Base-by-base conservation (phyloP, 2,888 invertebrate genomes). In the Allophyes oxyacanthae region DNA sequence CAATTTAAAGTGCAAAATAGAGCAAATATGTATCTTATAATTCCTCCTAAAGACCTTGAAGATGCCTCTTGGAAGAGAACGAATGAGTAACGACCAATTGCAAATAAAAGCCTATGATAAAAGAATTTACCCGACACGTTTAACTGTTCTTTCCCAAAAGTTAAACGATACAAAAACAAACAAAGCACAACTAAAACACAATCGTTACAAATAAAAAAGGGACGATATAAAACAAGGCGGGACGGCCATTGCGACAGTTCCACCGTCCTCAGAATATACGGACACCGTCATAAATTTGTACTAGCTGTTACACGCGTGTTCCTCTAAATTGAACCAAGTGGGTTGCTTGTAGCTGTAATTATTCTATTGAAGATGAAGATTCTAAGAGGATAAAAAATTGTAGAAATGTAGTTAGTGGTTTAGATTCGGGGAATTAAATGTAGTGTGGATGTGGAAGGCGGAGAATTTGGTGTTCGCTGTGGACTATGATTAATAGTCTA, bases 241-340 rank as follows among this genome's bases (percentile, higher is more conserved):
- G 13, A 30, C 40, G 15, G 46, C 49, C 44, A 45, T 37, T 56
- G 50, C 50, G 56, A 40, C 41, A 43, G 25, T 33, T 15, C 10
- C 28, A 34, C 36, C 30, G 26, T 50, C n/a, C 40, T 49, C 11
- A 30, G 48, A 43, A 65, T 50, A 43, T 40, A 54, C 30, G 48
- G 32, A 59, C 54, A 65, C 67, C 67, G 54, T 67, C 60, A 71
- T 66, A 65, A 67, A 71, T 67, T 71, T 59, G 46, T 50, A 43
- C 32, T 33, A 26, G 13, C 32, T 44, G 60, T 65, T 51, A 66
- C 51, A 40, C 33, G 36, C 30, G 48, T 64, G 66, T 52, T 67
- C 37, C 43, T 51, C 61, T 51, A 71, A 71, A 72, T 66, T 71
- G 60, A 51, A 67, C 30, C 61, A 54, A 45, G 49, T 70, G 34